Conservation (phyloP, 2,888 invertebrate species). For the Nesidiocoris tenuis region DNA sequence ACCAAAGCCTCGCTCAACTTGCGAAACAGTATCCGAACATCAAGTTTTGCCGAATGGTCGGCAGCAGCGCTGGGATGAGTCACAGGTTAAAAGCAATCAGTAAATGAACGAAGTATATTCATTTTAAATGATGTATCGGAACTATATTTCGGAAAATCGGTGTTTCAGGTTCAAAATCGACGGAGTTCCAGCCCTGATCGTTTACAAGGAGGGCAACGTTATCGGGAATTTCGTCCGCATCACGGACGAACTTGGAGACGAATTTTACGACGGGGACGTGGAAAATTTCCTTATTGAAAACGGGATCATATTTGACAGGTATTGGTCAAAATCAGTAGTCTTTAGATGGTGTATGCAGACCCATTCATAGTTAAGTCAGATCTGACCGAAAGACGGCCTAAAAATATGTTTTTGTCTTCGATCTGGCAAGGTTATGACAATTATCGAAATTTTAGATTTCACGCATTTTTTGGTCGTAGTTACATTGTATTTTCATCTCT, state of each 20-base stretch:
- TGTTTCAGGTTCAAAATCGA: conserved; percentile 72
- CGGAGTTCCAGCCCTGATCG: conserved; percentile 87
- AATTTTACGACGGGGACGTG: conserved; percentile 87
- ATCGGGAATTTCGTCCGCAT: conserved; percentile 90
- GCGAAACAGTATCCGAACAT: conserved; percentile 76
- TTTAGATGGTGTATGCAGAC: too few species aligned
- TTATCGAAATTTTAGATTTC: too few species aligned
- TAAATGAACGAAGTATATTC: background rate
- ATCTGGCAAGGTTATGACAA: too few species aligned
- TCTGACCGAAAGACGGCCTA: too few species aligned
- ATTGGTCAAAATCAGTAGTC: too few species aligned
- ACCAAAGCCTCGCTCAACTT: conserved; percentile 74
- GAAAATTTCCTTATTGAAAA: conserved; percentile 86
- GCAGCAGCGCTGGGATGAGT: conserved; percentile 82
- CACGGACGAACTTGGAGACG: conserved; percentile 82
- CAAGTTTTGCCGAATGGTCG: conserved; percentile 86
- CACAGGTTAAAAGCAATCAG: conserved; percentile 32
- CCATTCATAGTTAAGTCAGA: too few species aligned
- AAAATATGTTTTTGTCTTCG: too few species aligned
- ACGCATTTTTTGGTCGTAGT: too few species aligned
- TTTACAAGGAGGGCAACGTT: conserved; percentile 85
- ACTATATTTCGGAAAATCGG: too few species aligned
- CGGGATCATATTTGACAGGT: conserved; percentile 71
- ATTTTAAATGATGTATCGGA: too few species aligned
- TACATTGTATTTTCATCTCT: too few species aligned